Base-by-base conservation (phyloP, 2,797 vertebrate genomes). In the Atherinosoma microstoma region DNA sequence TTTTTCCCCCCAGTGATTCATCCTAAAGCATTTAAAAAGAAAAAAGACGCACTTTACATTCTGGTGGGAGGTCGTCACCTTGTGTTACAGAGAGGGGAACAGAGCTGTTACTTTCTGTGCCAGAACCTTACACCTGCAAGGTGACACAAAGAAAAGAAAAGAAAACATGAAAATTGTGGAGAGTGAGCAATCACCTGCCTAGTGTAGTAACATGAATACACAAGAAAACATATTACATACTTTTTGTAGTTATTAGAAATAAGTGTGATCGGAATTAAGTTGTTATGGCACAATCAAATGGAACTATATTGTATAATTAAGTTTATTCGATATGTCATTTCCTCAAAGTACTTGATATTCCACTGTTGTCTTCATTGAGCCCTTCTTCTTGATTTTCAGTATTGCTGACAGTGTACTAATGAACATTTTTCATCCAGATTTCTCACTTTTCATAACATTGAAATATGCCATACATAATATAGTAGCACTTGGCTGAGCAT, bases 31-130 rank as follows among this genome's bases (percentile, higher is more conserved):
- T 77, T 83, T 75, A 74, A 84, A 78, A 62, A 89, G 68, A 74
- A 79, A 69, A 70, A 76, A 70, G 83, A 68, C 74, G 20, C 58
- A 67, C 82, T 89, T 88, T 87, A 82, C 84, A 89, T 93, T 91
- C 76, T 75, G 77, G 73, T 78, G 70, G 83, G 86, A 85, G 88
- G 89, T 89, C 75, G 27, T 91, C 89, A 89, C 85, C 84, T 84
- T 76, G 66, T 70, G 79, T 83, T 72, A 75, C 69, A 49, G 58
- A 70, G 71, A 58, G 56, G 51, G 20, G 22, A 87, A 79, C 80
- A 85, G 81, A 87, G 70, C 76, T 78, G 80, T 83, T 87, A 68
- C 85, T 87, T 86, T 88, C 30, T 62, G 67, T 85, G 82, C 84
- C 73, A 49, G 35, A 75, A 63, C 61, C 58, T 87, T 83, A 80